Evolutionary conservation across 2,797 vertebrate genomes (phyloP), one percentile per base, ranked within the genome.

Genomic region (Hyperoplus lanceolatus): DNA sequence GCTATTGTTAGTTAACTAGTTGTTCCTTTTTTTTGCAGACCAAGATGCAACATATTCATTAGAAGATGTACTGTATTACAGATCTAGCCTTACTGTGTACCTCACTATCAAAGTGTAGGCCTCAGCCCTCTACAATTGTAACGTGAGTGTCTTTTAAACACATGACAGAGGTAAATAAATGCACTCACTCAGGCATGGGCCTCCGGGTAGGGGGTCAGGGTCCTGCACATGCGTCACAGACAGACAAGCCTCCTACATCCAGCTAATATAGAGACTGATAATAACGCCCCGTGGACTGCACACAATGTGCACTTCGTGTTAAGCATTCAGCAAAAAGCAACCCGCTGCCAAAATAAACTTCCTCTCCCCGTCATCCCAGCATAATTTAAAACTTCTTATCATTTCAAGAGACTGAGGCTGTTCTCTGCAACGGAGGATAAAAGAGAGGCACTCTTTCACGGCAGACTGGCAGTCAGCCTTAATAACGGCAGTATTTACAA

Each of bases 221-320:
- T 79, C 67, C 51, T 51, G 60, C 86, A 86, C 83, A 82, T 60
- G 70, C 75, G 81, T 90, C 67, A 57, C 77, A 91, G 77, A 92
- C 71, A 79, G 78, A 79, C 65, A 59, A 78, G 87, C 77, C 85
- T 81, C 68, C 87, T 67, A 90, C 78, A 82, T 75, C 76, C 78
- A 75, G 90, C 90, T 93, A 85, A 90, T 89, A 90, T 90, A 91
- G 90, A 95, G 89, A 90, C 90, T 86, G 63, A 84, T 75, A 80
- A 84, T 73, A 73, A 87, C 76, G 69, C 79, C 74, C 79, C 63
- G 43, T 66, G 80, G 85, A 85, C 83, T 60, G 42, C 88, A 74
- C 88, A 80, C 83, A 66, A 79, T 82, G 74, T 62, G 75, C 61
- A 66, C 61, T 76, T 77, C 91, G 92, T 85, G 88, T 91, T 91